Evolutionary conservation across 2,113 vertebrate species (phyloP).

Genomic region (Chloroceryle aenea): DNA sequence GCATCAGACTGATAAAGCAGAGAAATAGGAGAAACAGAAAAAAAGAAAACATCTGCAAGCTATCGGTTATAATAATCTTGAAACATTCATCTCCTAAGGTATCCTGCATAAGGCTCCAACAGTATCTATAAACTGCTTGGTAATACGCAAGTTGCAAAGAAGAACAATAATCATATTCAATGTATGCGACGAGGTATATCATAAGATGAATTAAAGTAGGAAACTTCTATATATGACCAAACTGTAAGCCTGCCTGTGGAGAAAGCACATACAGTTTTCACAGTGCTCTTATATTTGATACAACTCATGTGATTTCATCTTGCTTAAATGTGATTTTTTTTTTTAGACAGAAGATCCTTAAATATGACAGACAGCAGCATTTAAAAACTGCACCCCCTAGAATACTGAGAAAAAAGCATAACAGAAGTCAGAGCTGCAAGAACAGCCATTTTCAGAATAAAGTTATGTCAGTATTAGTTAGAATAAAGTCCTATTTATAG

Average conservation of each 20-base stretch:
- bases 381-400: neutral
- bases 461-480: neutral
- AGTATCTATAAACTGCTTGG: neutral
- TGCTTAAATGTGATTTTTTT: neutral
- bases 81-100: neutral
- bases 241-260: neutral
- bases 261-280: neutral
- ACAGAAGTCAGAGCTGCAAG: neutral
- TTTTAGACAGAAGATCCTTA: neutral
- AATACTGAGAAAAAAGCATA: neutral
- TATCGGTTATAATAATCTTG: neutral
- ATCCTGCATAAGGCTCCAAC: neutral
- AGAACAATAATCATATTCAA: neutral
- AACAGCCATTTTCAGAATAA: neutral
- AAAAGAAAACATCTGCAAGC: neutral
- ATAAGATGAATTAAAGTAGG: neutral
- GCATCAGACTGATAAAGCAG: neutral
- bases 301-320: accelerated
- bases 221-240: neutral
- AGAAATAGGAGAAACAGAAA: neutral
- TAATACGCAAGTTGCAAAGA: neutral
- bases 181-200: neutral
- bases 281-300: neutral
- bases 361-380: neutral
- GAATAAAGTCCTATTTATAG: neutral